Evolutionary conservation across 1,140 invertebrate species (phyloP), one percentile per base, ranked within the genome.

Genomic region (Psix sp.): DNA sequence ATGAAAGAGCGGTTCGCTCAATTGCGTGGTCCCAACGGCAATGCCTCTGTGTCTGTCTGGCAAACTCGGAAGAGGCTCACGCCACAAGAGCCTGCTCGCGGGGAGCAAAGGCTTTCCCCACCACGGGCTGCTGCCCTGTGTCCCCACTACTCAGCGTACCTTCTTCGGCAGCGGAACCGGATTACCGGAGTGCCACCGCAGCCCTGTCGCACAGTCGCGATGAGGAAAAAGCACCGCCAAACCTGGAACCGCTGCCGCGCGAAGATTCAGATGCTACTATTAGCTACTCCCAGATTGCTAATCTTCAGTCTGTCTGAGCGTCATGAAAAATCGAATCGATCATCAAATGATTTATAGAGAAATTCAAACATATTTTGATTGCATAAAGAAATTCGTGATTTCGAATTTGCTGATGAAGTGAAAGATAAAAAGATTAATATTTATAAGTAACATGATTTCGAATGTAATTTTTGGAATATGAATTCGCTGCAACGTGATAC

Each of bases 21-120:
- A 48, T 79, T 78, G 80, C 79, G 74, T 76, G 76, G 81, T 81
- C 77, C 80, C 78, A 72, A 84, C 80, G 82, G 84, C 81, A 84
- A 82, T 84, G 83, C 78, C 77, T 82, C 77, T 70, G 77, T 74
- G 77, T 78, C 48, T 43, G 45, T 35, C 39, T 45, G 77, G 75
- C 46, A 40, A 49, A 54, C 42, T 48, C 78, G 76, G 79, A 65
- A 75, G 70, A 72, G 70, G 73, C 74, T 78, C 77, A 78, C 75
- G 26, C 1, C n/a, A n/a, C 21, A 24, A 9, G 7, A n/a, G 26
- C n/a, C 78, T 77, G 79, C 77, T 76, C 73, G 79, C 78, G 74
- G 74, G 51, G 76, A 77, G 74, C 77, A 72, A 70, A 70, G 38
- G 38, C 6, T 24, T 46, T 54, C 70, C 70, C 65, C 71, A 71